Conservation (phyloP, 1,140 invertebrate species). For the Propsilocerus akamusi region DNA sequence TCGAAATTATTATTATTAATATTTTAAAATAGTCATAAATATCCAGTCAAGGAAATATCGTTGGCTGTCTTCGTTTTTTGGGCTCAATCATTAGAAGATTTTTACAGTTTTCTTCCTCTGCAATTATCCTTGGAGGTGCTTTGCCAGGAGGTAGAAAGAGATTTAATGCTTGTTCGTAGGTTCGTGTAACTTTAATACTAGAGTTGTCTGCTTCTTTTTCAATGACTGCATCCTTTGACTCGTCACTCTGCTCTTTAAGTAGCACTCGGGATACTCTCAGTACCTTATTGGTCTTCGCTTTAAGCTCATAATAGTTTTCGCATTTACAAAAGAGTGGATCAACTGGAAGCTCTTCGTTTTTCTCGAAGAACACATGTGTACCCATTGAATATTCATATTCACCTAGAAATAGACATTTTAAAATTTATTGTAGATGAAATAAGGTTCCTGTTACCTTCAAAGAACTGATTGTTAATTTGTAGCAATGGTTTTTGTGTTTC, state of each 20-base stretch:
- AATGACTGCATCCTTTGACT: neutral
- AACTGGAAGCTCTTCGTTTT: neutral
- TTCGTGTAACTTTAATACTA: neutral
- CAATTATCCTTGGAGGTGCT: neutral
- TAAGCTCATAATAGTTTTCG: neutral
- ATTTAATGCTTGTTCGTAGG: neutral
- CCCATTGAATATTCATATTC: neutral
- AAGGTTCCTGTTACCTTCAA: neutral
- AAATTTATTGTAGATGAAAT: neutral
- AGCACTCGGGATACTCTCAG: neutral
- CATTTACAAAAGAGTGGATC: neutral
- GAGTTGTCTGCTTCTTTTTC: neutral
- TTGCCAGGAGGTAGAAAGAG: neutral
- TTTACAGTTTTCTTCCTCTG: neutral
- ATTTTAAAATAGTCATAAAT: too few relatives aligned
- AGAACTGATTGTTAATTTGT: neutral
- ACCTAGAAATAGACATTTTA: neutral
- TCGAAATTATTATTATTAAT: too few relatives aligned
- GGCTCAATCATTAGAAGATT: too few relatives aligned
- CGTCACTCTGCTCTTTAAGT: neutral
- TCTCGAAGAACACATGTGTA: neutral
- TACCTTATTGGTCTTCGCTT: neutral
- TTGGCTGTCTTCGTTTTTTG: too few relatives aligned
- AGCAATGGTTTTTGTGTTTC: neutral
- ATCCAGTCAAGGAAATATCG: too few relatives aligned